Evolutionary conservation across 1,140 invertebrate species (phyloP), one percentile per base, ranked within the genome.

Genomic region (Zaprionus kolodkinae): DNA sequence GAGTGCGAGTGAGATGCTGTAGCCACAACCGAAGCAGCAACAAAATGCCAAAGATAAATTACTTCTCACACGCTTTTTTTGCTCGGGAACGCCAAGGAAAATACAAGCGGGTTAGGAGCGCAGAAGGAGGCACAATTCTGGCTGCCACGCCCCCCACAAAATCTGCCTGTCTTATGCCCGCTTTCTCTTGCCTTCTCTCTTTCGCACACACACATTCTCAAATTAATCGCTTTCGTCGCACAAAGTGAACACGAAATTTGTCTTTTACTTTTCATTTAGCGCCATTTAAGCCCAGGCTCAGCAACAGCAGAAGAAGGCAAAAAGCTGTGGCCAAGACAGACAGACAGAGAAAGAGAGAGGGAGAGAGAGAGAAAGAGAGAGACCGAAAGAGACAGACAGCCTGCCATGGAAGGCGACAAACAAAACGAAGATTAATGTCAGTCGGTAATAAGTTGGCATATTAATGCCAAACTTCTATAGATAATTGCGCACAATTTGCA

Each of bases 31-130:
- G 59, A 72, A 77, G 67, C 76, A 61, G 35, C 50, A 67, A 45
- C 61, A 75, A 76, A 86, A 82, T 79, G 62, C 54, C 57, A 79
- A 79, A 82, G 82, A 86, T 86, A 86, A 86, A 86, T 86, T 86
- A 60, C 82, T 79, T 63, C 55, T 61, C 61, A 45, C 75, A 57
- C 71, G 65, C 64, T 30, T 21, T 21, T 21, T 21, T 54, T 59
- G 17, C 75, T 43, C 30, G 48, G 50, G 43, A 54, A 43, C 52
- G 43, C 13, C 40, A 17, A 61, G 33, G 3, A 15, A 40, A 40
- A n/a, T 6, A 25, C 15, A 17, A 10, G 5, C 2, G 1, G 30
- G 6, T 0, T 15, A 6, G 38, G 13, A 30, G 25, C 25, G 40
- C 63, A 63, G 57, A 62, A 73, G 61, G 61, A 70, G 74, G 75